phyloP scores from a whole-genome alignment of 2,797 vertebrate genomes.

The Sarcophilus harrisii region DNA sequence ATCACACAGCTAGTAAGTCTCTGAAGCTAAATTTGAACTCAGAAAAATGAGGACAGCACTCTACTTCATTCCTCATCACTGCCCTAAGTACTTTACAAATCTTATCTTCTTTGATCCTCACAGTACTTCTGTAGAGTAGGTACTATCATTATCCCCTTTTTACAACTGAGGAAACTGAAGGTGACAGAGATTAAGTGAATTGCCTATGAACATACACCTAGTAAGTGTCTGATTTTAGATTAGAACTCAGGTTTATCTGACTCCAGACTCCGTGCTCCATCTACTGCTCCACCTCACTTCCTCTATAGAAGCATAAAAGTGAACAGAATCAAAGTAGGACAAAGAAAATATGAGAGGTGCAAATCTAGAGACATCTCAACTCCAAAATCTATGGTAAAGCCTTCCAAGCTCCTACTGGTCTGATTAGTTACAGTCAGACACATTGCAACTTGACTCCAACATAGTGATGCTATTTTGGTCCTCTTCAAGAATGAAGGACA shows the following conservation, averaged over 20 bases:
- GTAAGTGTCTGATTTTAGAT: background rate
- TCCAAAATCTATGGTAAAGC: background rate
- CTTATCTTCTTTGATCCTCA: background rate
- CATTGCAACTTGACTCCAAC: background rate
- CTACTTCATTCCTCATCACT: background rate
- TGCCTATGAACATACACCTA: background rate
- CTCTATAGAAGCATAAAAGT: background rate
- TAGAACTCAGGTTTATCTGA: background rate
- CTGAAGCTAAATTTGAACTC: background rate
- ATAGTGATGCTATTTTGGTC: background rate
- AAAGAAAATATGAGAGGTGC: background rate
- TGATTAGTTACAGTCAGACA: background rate
- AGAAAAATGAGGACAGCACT: background rate
- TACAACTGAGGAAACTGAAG: background rate
- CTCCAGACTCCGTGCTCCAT: background rate
- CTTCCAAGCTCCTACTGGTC: background rate
- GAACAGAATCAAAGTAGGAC: background rate
- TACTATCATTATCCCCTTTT: background rate
- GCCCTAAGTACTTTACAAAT: background rate
- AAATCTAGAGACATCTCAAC: background rate
- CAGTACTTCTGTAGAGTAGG: background rate
- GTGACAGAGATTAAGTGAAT: background rate
- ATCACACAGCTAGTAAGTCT: background rate
- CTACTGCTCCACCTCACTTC: background rate
- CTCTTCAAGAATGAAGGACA: background rate